Conservation (phyloP, 2,797 vertebrate genomes). For the Poeciliopsis presidionis region DNA sequence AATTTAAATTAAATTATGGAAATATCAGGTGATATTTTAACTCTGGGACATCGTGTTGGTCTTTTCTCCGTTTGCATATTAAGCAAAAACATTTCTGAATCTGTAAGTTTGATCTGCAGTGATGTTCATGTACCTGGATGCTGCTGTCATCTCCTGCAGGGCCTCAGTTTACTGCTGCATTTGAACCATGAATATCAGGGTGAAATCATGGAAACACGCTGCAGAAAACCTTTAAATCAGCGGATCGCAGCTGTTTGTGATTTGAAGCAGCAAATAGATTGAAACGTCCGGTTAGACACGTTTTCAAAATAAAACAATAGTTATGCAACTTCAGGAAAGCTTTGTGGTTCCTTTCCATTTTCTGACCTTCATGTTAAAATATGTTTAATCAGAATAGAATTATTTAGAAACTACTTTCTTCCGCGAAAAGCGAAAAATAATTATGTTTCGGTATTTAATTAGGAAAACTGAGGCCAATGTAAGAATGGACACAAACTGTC, state of each 20-base stretch:
- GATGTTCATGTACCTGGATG: slow-evolving; percentile 40
- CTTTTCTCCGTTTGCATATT: background rate
- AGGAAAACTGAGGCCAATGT: background rate
- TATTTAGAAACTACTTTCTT: background rate
- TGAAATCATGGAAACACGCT: background rate
- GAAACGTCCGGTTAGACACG: slow-evolving; percentile 44
- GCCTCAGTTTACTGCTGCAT: slow-evolving; percentile 7
- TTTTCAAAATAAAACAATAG: slow-evolving; percentile 59
- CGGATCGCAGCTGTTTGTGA: slow-evolving; percentile 36
- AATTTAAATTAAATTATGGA: background rate
- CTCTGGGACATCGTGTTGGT: background rate
- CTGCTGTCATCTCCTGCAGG: slow-evolving; percentile 43
- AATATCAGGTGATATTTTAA: background rate
- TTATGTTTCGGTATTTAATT: background rate
- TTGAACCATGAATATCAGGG: background rate
- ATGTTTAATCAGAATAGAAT: background rate
- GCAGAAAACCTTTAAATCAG: background rate
- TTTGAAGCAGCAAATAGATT: slow-evolving; percentile 13
- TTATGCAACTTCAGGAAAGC: background rate
- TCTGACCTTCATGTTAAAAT: background rate
- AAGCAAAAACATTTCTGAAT: background rate
- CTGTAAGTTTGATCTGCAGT: background rate
- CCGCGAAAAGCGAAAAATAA: background rate
- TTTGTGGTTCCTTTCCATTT: background rate
- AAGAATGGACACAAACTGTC: background rate